Conservation (phyloP, 2,888 invertebrate genomes). For the Sericinus montela region DNA sequence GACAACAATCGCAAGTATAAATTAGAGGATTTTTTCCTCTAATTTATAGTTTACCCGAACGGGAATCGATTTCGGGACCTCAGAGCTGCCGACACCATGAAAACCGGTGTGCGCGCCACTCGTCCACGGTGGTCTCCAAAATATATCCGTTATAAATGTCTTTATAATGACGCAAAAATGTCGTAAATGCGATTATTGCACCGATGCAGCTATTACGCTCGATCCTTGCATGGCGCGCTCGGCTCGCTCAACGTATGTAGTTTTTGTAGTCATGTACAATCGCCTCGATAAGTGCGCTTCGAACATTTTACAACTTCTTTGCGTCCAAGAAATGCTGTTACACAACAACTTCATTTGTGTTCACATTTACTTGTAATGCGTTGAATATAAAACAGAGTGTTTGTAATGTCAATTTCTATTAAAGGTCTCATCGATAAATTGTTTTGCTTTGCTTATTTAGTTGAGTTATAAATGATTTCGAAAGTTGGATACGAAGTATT, state of each 20-base stretch:
- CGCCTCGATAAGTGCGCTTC: slow-evolving; percentile 6
- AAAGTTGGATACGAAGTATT: too few species aligned
- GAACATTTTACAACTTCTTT: slow-evolving; percentile 15
- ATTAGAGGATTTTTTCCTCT: too few species aligned
- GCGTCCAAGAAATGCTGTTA: slow-evolving; percentile 13
- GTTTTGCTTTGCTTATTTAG: too few species aligned
- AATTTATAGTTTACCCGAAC: too few species aligned
- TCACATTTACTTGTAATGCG: slow-evolving; percentile 1
- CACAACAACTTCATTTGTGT: slow-evolving; percentile 12
- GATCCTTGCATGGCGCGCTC: slow-evolving; percentile 2
- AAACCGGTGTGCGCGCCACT: too few species aligned
- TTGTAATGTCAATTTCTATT: background rate
- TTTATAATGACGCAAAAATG: slow-evolving; percentile 21
- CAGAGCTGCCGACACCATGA: too few species aligned
- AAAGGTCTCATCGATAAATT: too few species aligned
- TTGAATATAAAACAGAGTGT: background rate
- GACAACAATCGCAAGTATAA: too few species aligned
- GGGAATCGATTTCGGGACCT: too few species aligned
- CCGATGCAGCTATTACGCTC: slow-evolving; percentile 52
- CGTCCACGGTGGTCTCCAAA: too few species aligned
- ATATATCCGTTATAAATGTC: too few species aligned
- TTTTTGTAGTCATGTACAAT: slow-evolving; percentile 19
- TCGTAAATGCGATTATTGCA: slow-evolving; percentile 55
- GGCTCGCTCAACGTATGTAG: slow-evolving; percentile 7
- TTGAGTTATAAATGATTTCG: too few species aligned